A percentile compares a stretch with the other conserved stretches of the same genome.
Evolutionary conservation across 2,797 vertebrate genomes (phyloP).

Genomic region (Clarias laeviceps): DNA sequence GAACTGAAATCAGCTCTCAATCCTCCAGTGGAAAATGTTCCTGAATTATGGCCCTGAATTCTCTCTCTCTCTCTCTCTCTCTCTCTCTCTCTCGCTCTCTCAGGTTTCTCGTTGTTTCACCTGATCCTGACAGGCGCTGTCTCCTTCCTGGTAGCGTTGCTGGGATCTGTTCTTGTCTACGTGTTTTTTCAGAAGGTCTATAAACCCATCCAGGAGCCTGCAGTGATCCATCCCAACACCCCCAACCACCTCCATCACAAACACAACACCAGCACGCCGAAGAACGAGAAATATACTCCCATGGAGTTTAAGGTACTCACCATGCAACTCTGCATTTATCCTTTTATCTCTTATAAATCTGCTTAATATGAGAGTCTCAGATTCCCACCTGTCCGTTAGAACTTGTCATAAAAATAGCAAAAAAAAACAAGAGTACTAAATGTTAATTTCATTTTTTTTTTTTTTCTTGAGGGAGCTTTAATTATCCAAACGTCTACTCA

Average conservation of each 20-base stretch:
- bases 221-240: constrained; percentile 90
- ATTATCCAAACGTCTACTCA: neutral
- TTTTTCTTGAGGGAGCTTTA: neutral
- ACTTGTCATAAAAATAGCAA: neutral
- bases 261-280: constrained; percentile 84
- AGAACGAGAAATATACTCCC: constrained; percentile 95
- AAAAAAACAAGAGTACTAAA: neutral
- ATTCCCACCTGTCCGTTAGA: neutral
- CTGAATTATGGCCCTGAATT: neutral
- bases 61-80: neutral
- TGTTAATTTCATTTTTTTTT: neutral
- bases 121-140: constrained; percentile 84
- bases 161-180: constrained; percentile 85
- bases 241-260: constrained; percentile 95
- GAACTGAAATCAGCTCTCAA: neutral
- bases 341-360: neutral
- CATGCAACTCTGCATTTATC: neutral
- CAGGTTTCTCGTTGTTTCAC: constrained; percentile 91
- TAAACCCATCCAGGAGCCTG: constrained; percentile 85
- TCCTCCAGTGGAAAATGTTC: neutral
- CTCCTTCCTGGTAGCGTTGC: constrained; percentile 86
- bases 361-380: neutral
- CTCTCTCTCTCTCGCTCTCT: constrained; percentile 1
- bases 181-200: constrained; percentile 87
- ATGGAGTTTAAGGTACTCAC: constrained; percentile 94